Base-by-base conservation (phyloP, 1,140 invertebrate genomes). In the Drosophila subpulchrella region DNA sequence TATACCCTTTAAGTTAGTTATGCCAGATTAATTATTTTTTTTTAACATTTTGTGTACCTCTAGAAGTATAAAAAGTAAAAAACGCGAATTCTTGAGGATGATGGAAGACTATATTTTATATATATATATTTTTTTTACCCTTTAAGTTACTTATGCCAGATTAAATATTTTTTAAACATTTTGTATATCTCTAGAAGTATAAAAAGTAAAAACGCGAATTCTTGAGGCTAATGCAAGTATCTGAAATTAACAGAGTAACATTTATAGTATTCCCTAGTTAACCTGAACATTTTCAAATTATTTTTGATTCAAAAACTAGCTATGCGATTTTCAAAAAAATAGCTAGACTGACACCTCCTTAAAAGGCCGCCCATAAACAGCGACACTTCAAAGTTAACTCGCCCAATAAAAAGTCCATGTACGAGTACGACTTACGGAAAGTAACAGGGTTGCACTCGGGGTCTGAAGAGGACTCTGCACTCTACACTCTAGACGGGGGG, bases 301-400 rank as follows among this genome's bases (percentile, higher is more conserved):
- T n/a, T 39, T 6, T 11, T 11, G 1, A 0, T 12, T 34, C 7
- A 34, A 2, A 44, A 44, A 20, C 6, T 17, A 53, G 50, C 46
- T 46, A 27, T 4, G 4, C 10, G 15, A 2, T 12, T 13, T 13
- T 38, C 60, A 17, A 30, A 12, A 50, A 65, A 63, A 8, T 2
- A 46, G 60, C 46, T n/a, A 20, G 0, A 1, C 17, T 12, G 5
- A 46, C 44, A 48, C 0, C 50, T 24, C 38, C 27, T 6, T 15
- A 34, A 46, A 8, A 47, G 12, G 47, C 59, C 53, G 56, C 47
- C 70, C 80, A 75, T 83, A 83, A 83, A 83, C 78, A 75, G 75
- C 82, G 83, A 79, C 82, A 86, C 83, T 86, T 86, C 78, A 86
- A 82, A 88, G 83, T 86, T 88, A 86, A 86, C 82, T 86, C 78